Evolutionary conservation across 2,113 vertebrate genomes (phyloP), one percentile per base, ranked within the genome.

Genomic region (Antennarius striatus): DNA sequence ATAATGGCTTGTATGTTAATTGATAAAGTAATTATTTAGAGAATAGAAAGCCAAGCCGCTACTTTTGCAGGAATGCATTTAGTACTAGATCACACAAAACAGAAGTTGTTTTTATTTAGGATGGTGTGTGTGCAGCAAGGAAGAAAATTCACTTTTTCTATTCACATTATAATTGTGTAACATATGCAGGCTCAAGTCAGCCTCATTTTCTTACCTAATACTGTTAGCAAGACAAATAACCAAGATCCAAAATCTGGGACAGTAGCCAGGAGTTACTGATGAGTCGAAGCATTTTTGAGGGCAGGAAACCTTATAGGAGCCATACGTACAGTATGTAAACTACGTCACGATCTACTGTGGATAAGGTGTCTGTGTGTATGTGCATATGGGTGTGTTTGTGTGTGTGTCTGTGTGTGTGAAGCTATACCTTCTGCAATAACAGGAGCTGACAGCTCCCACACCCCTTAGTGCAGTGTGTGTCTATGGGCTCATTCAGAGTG

Each of bases 401-500:
- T 79, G 29, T 81, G 88, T 78, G 81, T 51, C 74, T 72, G 1
- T 40, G 36, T 86, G 90, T 81, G 82, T 60, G 43, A 73, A 77
- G 56, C 88, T 88, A 70, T 68, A 88, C 69, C 75, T 81, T 89
- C 89, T 85, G 79, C 73, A 70, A 63, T 95, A 91, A 95, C 92
- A 88, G 91, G 82, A 90, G 60, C 80, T 92, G 95, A 95, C 94
- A 94, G 91, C 84, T 57, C 28, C 87, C 92, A 90, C 88, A 85
- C 82, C 90, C 91, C 90, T 91, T 87, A 58, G 91, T 93, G 90
- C 86, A 83, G 80, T 89, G 86, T 90, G 85, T 81, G 83, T 91
- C 85, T 89, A 73, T 57, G 78, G 73, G 84, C 88, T 89, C 92
- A 92, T 95, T 93, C 92, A 91, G 94, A 93, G 90, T 91, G 94